These are phyloP conservation scores for Montipora capricornis DNA, from an alignment of 64 coral and sea anemone species.

Conservation along the genomic window DNA sequence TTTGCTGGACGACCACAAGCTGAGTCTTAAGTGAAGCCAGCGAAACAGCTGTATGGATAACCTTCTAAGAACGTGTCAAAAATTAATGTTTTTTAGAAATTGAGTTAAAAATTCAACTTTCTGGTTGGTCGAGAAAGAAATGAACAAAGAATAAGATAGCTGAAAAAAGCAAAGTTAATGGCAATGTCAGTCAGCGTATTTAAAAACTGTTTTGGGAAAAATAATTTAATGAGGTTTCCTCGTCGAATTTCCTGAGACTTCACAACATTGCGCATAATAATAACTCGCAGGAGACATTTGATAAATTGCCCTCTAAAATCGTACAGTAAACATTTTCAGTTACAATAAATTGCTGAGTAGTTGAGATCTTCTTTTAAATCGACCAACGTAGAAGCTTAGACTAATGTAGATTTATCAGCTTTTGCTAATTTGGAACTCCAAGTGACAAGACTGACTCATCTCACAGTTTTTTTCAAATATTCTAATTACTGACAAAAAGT, in stretches of 20 bases:
- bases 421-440: background rate
- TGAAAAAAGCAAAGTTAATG: background rate
- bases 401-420: conserved; percentile 25
- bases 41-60: conserved; percentile 31
- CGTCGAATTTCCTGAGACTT: background rate
- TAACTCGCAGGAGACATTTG: background rate
- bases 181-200: conserved; percentile 12
- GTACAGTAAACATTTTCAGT: background rate
- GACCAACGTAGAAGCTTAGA: background rate
- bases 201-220: conserved; percentile 3
- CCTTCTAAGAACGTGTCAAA: conserved; percentile 22
- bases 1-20: conserved; percentile 23
- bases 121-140: conserved; percentile 20
- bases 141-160: background rate
- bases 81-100: conserved; percentile 24
- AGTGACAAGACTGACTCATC: background rate
- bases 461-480: background rate
- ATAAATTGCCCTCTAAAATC: background rate
- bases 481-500: no score
- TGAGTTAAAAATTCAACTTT: conserved; percentile 18
- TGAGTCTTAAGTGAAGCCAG: background rate
- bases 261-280: background rate
- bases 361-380: background rate
- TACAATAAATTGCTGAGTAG: background rate
- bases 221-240: conserved; percentile 26